Conservation (phyloP, 2,797 vertebrate genomes). For the Limnodromus scolopaceus region DNA sequence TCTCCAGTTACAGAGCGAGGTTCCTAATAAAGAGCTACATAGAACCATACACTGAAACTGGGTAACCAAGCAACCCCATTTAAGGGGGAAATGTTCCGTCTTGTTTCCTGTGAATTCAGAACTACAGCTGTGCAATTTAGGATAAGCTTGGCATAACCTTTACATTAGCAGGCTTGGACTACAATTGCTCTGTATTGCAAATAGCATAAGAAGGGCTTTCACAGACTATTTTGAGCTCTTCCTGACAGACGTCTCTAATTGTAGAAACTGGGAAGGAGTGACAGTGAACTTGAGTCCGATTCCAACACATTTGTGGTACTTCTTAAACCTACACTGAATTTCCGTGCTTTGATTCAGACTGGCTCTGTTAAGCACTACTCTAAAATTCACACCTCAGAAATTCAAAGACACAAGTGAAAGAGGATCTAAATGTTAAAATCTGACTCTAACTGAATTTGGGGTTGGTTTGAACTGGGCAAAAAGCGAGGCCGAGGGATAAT, state of each 20-base stretch:
- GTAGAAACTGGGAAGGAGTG: not conserved
- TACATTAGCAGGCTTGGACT: constrained; percentile 31
- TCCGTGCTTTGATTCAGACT: not conserved
- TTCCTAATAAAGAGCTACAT: constrained; percentile 30
- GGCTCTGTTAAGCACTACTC: not conserved
- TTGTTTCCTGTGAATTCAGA: constrained; percentile 59
- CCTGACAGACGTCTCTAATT: constrained; percentile 13
- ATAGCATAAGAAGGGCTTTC: constrained; percentile 58
- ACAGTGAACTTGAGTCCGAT: not conserved
- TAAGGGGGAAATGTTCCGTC: not conserved
- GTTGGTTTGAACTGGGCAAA: not conserved
- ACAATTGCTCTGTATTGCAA: constrained; percentile 33
- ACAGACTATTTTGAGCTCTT: constrained; percentile 23
- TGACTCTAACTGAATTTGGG: not conserved
- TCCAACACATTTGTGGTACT: not conserved
- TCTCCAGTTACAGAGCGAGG: not conserved
- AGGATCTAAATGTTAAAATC: not conserved
- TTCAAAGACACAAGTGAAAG: not conserved
- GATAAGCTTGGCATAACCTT: constrained; percentile 56
- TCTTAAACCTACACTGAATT: not conserved
- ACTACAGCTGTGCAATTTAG: constrained; percentile 59
- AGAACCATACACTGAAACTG: constrained; percentile 23
- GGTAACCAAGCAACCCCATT: constrained; percentile 54
- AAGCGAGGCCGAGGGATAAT: not conserved
- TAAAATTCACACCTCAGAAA: not conserved